Evolutionary conservation across 2,113 vertebrate species (phyloP), one percentile per base, ranked within the genome.

Genomic region (Pachycephala philippinensis): DNA sequence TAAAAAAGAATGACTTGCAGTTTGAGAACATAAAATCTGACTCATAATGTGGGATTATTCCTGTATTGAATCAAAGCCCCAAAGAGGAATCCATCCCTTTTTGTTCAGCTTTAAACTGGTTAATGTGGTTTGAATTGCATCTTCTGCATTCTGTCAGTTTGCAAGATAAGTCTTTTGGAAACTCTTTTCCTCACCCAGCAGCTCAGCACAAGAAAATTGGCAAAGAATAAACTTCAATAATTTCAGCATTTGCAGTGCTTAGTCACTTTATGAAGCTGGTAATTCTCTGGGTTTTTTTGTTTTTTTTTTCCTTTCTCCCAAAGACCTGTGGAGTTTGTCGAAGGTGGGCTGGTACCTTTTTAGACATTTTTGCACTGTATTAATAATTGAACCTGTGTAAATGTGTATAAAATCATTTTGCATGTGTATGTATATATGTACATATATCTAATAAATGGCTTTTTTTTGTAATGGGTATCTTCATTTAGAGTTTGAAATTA

Each of bases 321-420:
- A 96, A 93, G 79, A 86, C 17, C 33, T 60, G 45, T 59, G 44
- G 10, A 72, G 72, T 97, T 93, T 85, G 15, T 71, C 87, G 56
- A 91, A 63, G 83, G 87, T 89, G 70, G 92, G 92, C 95, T 86
- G 79, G 84, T 86, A 78, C 75, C 94, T 94, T 96, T 95, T 86
- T 83, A 82, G 75, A 80, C 54, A n/a, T 57, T 95, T 97, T 97
- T 97, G 95, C 96, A 97, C 96, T 97, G 71, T 93, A 65, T 92
- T 93, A 81, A 93, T 89, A 90, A 95, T 60, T 39, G 22, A 93
- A 89, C 77, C 79, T 86, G 74, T 92, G 93, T 94, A 92, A 93
- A 96, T 95, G 88, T 96, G 71, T 94, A 91, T 61, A 95, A 93
- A 95, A 76, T 87, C 2, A 31, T 70, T 94, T 83, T 57, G 91